phyloP scores from a whole-genome alignment of 2,888 invertebrate species.

The Lathronympha strigana region DNA sequence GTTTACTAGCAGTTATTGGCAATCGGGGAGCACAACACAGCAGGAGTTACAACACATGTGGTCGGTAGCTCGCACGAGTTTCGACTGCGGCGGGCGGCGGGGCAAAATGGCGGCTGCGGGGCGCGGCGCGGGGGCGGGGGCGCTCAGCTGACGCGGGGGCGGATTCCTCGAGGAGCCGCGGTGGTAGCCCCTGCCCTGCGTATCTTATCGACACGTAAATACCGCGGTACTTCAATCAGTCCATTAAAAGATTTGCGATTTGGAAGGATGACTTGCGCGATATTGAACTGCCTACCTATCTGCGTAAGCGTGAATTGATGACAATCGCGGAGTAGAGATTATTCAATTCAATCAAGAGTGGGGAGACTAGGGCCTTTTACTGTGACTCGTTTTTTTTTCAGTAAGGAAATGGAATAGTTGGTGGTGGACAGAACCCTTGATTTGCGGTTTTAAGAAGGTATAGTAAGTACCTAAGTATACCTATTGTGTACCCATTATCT shows the following conservation, averaged over 20 bases:
- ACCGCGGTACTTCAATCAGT: conserved; percentile 14
- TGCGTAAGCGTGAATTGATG: not conserved
- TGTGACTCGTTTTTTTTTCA: too few relatives aligned
- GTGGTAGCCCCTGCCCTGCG: conserved; percentile 1
- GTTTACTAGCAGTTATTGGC: conserved; percentile 23
- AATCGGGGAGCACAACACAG: conserved; percentile 28
- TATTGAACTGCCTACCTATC: too few relatives aligned
- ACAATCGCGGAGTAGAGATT: too few relatives aligned
- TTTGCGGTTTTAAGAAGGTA: too few relatives aligned
- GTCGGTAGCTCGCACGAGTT: conserved; percentile 6
- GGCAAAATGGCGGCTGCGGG: conserved; percentile 8
- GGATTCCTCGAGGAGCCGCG: conserved; percentile 10
- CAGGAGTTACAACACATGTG: not conserved
- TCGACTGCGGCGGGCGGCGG: conserved; percentile 20
- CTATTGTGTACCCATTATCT: too few relatives aligned
- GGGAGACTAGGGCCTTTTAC: too few relatives aligned
- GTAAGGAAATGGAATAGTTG: too few relatives aligned
- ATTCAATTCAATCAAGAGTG: too few relatives aligned
- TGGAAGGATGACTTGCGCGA: not conserved
- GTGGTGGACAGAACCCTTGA: too few relatives aligned
- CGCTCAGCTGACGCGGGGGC: conserved; percentile 43
- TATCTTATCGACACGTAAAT: conserved; percentile 16
- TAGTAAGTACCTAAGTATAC: too few relatives aligned
- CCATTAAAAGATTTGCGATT: conserved; percentile 11
- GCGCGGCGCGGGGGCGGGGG: conserved; percentile 23